A percentile compares a stretch with the other conserved stretches of the same genome.
These are phyloP conservation scores for Eupithecia subfuscata DNA, from an alignment of 2,888 invertebrate genomes.

Conservation along the genomic window DNA sequence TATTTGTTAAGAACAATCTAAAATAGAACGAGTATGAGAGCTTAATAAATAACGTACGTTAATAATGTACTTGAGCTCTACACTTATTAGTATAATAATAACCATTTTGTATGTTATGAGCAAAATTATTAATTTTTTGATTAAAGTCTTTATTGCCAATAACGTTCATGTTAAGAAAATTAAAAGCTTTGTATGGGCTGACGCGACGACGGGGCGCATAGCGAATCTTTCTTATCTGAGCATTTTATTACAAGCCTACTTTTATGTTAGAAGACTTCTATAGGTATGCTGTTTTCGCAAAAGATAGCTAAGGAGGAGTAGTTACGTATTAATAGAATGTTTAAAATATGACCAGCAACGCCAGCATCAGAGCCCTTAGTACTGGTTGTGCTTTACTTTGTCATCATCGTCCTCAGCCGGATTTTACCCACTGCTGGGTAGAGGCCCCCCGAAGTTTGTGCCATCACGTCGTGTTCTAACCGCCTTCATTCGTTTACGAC, in stretches of 20 bases:
- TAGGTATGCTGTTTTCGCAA: no score
- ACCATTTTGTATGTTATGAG: constrained; percentile 2
- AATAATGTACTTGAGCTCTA: neutral
- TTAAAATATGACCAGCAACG: no score
- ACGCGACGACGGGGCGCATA: neutral
- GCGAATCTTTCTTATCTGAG: neutral
- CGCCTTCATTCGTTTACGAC: no score
- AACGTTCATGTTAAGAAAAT: neutral
- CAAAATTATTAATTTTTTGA: constrained; percentile 9
- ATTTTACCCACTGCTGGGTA: no score
- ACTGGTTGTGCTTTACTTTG: no score
- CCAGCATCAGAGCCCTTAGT: no score
- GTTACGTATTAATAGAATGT: no score
- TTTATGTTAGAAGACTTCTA: no score
- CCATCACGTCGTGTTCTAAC: no score
- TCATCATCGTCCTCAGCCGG: no score
- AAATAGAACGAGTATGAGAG: neutral
- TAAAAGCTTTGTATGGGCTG: neutral
- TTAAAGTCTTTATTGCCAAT: constrained; percentile 10
- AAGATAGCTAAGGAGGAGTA: no score
- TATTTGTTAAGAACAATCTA: neutral
- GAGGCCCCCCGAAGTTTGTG: no score
- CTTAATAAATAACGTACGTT: neutral
- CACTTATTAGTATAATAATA: neutral
- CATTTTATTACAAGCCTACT: neutral